Base-by-base conservation (phyloP, 2,113 vertebrate species). In the Silurus glanis region DNA sequence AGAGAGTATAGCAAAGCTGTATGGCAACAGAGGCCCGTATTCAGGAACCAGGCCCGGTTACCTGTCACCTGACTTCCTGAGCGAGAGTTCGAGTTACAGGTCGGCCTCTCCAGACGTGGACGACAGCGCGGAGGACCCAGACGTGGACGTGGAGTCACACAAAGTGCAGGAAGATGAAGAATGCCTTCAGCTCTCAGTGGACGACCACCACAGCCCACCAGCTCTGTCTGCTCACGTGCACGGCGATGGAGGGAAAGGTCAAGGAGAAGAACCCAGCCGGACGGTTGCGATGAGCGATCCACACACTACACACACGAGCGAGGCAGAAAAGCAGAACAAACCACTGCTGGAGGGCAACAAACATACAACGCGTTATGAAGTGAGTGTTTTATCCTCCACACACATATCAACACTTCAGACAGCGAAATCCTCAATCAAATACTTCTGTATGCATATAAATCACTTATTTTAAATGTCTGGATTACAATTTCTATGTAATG, bases 1-100 rank as follows among this genome's bases (percentile, higher is more conserved):
- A 0, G 97, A 98, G 92, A 97, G 97, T 88, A 97, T 99, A 83
- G 97, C 97, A 75, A 98, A 98, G 88, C 95, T 99, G 61, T 99
- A 99, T 80, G 97, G 97, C 5, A 97, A 94, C 92, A 87, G 97
- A 19, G 95, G 95, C 49, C 92, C 94, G 0, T 97, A 95, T 66
- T 90, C 93, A 3, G 94, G 92, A 0, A 92, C 86, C 88, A 95
- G 86, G 89, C 93, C 94, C 64, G 97, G 97, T 6, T 98, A 98
- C 83, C 89, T 96, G 62, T 98, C 97, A 2, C 97, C 97, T 21
- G 97, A 98, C 91, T 97, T 97, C 83, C 93, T 98, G 88, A 99
- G 97, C 71, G 97, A 98, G 89, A 98, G 96, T 87, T 98, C 97
- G 5, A 98, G 97, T 91, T 99, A 97, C 91, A 95, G 96, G n/a